Conservation (phyloP, 2,113 vertebrate species). For the Propithecus coquereli region DNA sequence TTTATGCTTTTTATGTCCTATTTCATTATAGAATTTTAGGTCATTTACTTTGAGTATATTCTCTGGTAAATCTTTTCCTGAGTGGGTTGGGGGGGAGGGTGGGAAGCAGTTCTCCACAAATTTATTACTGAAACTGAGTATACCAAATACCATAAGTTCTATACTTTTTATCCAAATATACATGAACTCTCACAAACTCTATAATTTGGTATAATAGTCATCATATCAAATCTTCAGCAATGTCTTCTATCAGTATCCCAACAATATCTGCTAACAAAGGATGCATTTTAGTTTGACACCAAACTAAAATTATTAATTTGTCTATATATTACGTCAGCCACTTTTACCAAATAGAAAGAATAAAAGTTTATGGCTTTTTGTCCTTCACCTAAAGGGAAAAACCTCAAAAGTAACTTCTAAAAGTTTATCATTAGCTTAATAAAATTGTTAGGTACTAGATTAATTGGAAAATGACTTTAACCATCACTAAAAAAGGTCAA, state of each 20-base stretch:
- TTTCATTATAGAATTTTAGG: neutral
- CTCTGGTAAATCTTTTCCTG: neutral
- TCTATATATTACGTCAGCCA: neutral
- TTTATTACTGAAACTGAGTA: neutral
- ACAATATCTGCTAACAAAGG: neutral
- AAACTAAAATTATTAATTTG: neutral
- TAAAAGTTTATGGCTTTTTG: neutral
- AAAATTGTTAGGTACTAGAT: neutral
- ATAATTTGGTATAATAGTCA: neutral
- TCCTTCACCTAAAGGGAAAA: conserved; percentile 14
- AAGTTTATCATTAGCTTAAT: neutral
- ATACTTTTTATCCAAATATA: neutral
- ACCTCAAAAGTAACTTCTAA: neutral
- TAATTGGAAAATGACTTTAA: neutral
- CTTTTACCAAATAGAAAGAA: conserved; percentile 1
- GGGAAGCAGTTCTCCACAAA: neutral
- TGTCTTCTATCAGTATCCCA: neutral
- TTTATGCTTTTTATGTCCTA: neutral
- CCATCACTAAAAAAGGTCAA: neutral
- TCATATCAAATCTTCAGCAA: neutral
- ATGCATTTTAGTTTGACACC: neutral
- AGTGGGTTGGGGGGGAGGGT: neutral
- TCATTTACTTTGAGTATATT: neutral
- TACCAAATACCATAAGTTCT: neutral
- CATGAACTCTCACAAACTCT: neutral